Base-by-base conservation (phyloP, 2,888 invertebrate species). In the Phaonia tiefii region DNA sequence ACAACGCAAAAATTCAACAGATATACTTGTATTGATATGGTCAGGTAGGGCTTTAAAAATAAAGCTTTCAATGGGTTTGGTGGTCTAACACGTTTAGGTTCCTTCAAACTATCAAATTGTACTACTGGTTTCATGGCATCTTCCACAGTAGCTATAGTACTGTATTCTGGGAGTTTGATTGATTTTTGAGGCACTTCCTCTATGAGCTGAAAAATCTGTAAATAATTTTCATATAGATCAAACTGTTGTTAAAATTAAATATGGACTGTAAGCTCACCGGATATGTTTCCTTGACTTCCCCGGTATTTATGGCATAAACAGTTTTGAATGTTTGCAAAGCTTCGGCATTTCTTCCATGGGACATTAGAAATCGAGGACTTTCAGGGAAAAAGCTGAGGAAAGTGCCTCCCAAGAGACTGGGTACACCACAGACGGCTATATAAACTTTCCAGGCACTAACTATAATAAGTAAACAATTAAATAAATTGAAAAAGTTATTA, bases 221-320 rank as follows among this genome's bases (percentile, higher is more conserved):
- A 22, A 39, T 65, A 11, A 39, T 37, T 39, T 13, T 26, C 5
- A 0, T 37, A 31, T 67, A 54, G 13, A n/a, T 44, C 7, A 42
- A 56, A 13, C 13, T 10, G n/a, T 13, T 69, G 17, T 46, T 13
- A 8, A 8, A 13, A 26, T 56, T 37, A n/a, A 15, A 37, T 11
- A 31, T 56, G 1, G n/a, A 2, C n/a, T n/a, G 13, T 10, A 11
- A n/a, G 80, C 84, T 31, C 90, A 96, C 96, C 56, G 95, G 94
- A 90, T 92, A 96, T 0, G 92, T 92, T 0, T 93, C 92, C 51
- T 90, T 90, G 10, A 93, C 90, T 74, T 92, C 92, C 1, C 95
- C 93, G 0, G 93, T 94, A 86, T 96, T 96, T 69, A 92, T 86
- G 0, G 91, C 87, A 87, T 94, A 96, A 25, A 96, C 94, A 82